Conservation (phyloP, 2,888 invertebrate species). For the Leistus spinibarbis region DNA sequence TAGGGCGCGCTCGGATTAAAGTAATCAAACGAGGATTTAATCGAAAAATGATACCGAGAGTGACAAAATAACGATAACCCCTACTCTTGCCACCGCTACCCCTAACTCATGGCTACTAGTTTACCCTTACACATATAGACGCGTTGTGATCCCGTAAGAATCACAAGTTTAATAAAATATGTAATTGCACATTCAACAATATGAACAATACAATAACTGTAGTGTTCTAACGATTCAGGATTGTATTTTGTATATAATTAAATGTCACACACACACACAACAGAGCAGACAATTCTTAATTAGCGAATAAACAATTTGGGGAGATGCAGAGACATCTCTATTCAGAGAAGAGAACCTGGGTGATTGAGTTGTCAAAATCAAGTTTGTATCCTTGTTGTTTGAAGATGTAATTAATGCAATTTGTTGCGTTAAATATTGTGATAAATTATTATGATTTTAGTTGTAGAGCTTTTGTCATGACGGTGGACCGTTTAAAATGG, state of each 20-base stretch:
- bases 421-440: constrained; percentile 30
- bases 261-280: constrained; percentile 32
- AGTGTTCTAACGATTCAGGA: neutral
- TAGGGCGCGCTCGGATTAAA: constrained; percentile 26
- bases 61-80: too few relatives aligned
- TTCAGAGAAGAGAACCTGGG: constrained; percentile 7
- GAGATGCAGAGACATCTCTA: neutral
- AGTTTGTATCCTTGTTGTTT: constrained; percentile 18
- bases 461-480: constrained; percentile 16
- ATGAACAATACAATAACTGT: constrained; percentile 3
- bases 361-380: constrained; percentile 35
- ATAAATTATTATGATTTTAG: constrained; percentile 23
- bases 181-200: constrained; percentile 7
- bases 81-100: too few relatives aligned
- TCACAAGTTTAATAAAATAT: constrained; percentile 23
- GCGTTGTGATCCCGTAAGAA: too few relatives aligned
- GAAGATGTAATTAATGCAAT: constrained; percentile 30
- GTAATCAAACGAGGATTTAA: constrained; percentile 38
- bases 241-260: constrained; percentile 16
- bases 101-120: too few relatives aligned
- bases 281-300: constrained; percentile 30
- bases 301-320: constrained; percentile 28
- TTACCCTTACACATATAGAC: too few relatives aligned
- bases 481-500: constrained; percentile 8
- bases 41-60: constrained; percentile 35